A percentile compares a stretch with the other conserved stretches of the same genome.
Conservation (phyloP, 2,797 vertebrate species). For the Loriculus beryllinus region DNA sequence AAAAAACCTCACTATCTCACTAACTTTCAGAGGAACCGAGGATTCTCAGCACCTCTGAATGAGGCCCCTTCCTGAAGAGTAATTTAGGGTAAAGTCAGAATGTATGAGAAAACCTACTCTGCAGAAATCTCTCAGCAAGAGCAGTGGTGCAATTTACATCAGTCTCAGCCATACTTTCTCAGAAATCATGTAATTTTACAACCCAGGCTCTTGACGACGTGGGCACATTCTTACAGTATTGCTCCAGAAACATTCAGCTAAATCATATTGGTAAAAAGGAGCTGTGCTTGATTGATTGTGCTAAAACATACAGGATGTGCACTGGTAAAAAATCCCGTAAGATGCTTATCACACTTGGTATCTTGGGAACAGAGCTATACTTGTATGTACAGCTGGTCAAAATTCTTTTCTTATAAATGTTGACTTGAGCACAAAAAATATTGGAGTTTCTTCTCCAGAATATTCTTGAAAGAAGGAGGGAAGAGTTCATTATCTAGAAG, state of each 20-base stretch:
- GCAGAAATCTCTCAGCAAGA: not conserved
- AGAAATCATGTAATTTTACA: not conserved
- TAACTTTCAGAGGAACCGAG: not conserved
- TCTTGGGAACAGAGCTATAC: not conserved
- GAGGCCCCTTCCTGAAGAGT: not conserved
- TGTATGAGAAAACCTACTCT: not conserved
- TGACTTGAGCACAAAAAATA: not conserved
- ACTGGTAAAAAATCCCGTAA: not conserved
- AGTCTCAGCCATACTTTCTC: not conserved
- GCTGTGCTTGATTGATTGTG: not conserved
- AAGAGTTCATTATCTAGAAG: not conserved
- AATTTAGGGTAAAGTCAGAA: constrained; percentile 1
- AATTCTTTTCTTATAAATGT: not conserved
- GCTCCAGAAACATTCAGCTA: not conserved
- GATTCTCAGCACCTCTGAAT: not conserved
- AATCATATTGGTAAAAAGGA: not conserved
- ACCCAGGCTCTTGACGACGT: not conserved
- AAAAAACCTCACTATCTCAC: not conserved
- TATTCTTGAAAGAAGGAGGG: not conserved
- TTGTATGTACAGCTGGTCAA: not conserved
- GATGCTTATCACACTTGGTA: not conserved
- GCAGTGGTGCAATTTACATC: not conserved
- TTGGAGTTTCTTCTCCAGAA: not conserved
- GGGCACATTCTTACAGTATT: not conserved
- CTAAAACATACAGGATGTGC: not conserved